Percentiles rank a stretch among this genome's conserved stretches.
phyloP scores from a whole-genome alignment of 2,888 invertebrate species.

The Helobdella robusta region DNA sequence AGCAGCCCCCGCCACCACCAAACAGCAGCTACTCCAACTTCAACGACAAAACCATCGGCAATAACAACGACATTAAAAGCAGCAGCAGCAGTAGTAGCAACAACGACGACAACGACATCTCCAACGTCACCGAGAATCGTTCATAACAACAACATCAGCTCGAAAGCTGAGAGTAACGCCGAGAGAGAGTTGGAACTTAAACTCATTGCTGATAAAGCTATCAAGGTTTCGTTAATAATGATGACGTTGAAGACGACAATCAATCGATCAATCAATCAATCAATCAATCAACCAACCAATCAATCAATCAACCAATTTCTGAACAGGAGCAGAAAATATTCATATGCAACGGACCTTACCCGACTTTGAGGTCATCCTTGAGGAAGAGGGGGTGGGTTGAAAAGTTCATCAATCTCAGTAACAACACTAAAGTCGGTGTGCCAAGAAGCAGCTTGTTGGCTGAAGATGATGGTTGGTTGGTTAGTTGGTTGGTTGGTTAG shows the following conservation, averaged over 20 bases:
- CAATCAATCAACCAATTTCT: no score
- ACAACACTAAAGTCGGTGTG: background rate
- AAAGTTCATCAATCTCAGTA: constrained; percentile 39
- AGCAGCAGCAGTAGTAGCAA: no score
- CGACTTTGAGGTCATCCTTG: constrained; percentile 43
- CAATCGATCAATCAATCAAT: no score
- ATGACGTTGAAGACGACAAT: no score
- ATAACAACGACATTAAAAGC: no score
- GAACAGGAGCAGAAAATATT: constrained; percentile 47
- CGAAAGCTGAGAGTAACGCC: background rate
- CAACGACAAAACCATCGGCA: no score
- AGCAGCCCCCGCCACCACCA: no score
- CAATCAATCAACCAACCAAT: no score
- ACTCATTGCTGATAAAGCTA: constrained; percentile 4
- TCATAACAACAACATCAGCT: no score
- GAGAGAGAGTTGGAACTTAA: constrained; percentile 9
- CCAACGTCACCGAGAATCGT: no score
- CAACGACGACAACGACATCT: no score
- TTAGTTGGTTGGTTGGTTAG: background rate
- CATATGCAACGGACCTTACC: constrained; percentile 49
- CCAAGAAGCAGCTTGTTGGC: background rate
- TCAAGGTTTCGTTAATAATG: background rate
- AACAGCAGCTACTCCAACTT: no score
- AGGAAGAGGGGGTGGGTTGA: constrained; percentile 49
- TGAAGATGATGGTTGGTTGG: background rate